Evolutionary conservation across 1,140 invertebrate species (phyloP), one percentile per base, ranked within the genome.

Genomic region (Drosophila grimshawi): DNA sequence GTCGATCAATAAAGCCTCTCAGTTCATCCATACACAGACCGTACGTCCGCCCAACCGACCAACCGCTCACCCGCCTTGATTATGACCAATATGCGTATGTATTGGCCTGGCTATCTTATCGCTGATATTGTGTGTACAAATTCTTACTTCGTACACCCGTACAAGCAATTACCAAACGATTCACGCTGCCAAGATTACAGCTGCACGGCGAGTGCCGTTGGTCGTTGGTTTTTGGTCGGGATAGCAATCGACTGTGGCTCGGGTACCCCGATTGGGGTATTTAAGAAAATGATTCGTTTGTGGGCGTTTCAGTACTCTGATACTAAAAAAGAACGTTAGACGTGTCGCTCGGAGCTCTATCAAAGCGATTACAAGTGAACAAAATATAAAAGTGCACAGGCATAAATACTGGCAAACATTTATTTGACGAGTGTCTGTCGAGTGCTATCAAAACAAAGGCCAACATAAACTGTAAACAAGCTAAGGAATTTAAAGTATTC

Each of bases 101-200:
- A 43, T 43, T n/a, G 39, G 57, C 11, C 43, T 3, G 39, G 64
- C 5, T 81, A 89, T 89, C 85, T 89, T 89, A 89, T 89, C 85
- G 55, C 7, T 19, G 59, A 68, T 68, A 81, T 76, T 80, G 80
- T 83, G 83, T 75, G 39, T 43, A 43, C 39, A 43, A n/a, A 80
- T 85, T 85, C 86, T 81, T 76, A 69, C 78, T 85, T 89, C 59
- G 79, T 77, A 88, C 83, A 81, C 52, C 72, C 78, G 78, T 89
- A 89, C 85, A 89, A 89, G 85, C 85, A 89, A 89, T 89, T 89
- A 89, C 89, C 85, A 89, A 89, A 85, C 86, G 86, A 88, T 88
- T 88, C 80, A 67, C 35, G 57, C 62, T 76, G 69, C 69, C 51
- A 70, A 63, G 51, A 46, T 55, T 62, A 45, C 53, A 33, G 39